phyloP scores from a whole-genome alignment of 1,140 invertebrate genomes.

The Paracyclopina nana region DNA sequence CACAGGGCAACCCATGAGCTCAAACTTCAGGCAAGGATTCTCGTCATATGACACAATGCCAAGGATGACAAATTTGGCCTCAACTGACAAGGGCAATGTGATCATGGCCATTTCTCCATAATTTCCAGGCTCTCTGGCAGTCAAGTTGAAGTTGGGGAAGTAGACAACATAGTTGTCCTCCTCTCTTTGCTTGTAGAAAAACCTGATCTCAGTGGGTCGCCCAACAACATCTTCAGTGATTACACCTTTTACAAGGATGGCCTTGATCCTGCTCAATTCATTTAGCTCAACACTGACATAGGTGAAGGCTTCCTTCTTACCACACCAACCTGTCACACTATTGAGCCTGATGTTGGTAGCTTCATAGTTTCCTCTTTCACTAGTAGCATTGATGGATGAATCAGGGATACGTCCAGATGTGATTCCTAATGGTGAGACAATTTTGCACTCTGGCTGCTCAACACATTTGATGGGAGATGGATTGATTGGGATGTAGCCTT shows the following conservation, averaged over 20 bases:
- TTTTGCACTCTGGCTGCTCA: constrained; percentile 74
- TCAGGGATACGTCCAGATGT: constrained; percentile 79
- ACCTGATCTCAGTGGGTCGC: constrained; percentile 76
- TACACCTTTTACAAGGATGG: constrained; percentile 67
- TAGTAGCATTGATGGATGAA: constrained; percentile 86
- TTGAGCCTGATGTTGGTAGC: constrained; percentile 70
- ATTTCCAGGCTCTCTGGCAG: constrained; percentile 76
- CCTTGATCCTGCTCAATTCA: constrained; percentile 64
- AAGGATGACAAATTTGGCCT: constrained; percentile 77
- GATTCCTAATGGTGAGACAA: constrained; percentile 72
- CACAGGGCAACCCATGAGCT: constrained; percentile 77
- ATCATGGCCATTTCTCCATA: constrained; percentile 90
- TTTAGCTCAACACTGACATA: constrained; percentile 86
- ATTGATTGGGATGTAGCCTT: constrained; percentile 81
- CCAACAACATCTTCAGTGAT: constrained; percentile 86
- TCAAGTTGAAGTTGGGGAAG: constrained; percentile 84
- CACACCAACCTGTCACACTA: constrained; percentile 86
- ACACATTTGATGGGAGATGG: constrained; percentile 72
- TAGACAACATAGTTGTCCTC: constrained; percentile 86
- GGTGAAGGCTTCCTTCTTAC: constrained; percentile 68
- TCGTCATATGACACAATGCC: constrained; percentile 86
- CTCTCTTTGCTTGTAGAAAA: constrained; percentile 88
- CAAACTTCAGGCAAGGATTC: constrained; percentile 87
- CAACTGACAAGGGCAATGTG: constrained; percentile 71
- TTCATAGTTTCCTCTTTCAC: constrained; percentile 72